Conservation (phyloP, 2,797 vertebrate species). For the Rhinoraja longicauda region DNA sequence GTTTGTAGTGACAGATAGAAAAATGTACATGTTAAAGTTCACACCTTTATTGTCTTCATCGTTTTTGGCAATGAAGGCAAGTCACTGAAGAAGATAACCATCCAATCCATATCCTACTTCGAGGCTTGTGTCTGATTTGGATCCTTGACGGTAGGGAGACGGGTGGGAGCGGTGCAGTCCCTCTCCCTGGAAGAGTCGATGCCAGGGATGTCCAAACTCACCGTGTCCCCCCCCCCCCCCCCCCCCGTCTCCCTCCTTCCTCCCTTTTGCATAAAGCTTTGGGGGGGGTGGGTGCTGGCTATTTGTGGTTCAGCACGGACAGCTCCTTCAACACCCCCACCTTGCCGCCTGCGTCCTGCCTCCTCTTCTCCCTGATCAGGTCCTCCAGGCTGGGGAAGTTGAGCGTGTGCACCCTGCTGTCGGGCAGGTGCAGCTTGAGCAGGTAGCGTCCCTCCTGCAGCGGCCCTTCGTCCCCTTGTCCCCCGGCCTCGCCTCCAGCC, state of each 20-base stretch:
- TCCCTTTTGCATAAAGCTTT: slow-evolving; percentile 45
- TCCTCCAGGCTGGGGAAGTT: slow-evolving; percentile 94
- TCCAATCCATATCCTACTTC: too few relatives aligned
- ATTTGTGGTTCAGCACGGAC: slow-evolving; percentile 75
- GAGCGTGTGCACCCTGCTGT: slow-evolving; percentile 81
- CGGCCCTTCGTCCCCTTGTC: slow-evolving; percentile 75
- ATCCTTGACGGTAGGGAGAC: neutral
- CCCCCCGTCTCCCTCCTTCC: slow-evolving; percentile 44
- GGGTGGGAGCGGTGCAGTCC: slow-evolving; percentile 51
- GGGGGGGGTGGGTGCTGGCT: slow-evolving; percentile 49
- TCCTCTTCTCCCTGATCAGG: slow-evolving; percentile 89
- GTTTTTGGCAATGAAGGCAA: neutral
- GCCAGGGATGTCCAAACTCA: slow-evolving; percentile 53
- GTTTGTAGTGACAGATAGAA: neutral
- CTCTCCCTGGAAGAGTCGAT: slow-evolving; percentile 48
- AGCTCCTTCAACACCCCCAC: slow-evolving; percentile 83
- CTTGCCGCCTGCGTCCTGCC: slow-evolving; percentile 84
- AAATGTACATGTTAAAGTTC: slow-evolving; percentile 14
- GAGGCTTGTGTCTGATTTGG: slow-evolving; percentile 51
- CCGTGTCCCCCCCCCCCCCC: too few relatives aligned
- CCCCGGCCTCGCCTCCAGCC: slow-evolving; percentile 82
- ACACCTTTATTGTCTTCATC: neutral
- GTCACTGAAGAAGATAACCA: neutral
- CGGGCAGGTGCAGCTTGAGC: slow-evolving; percentile 87
- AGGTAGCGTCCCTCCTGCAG: slow-evolving; percentile 76